These are phyloP conservation scores for Halichoerus grypus DNA, from an alignment of 2,113 vertebrate species.

Conservation along the genomic window DNA sequence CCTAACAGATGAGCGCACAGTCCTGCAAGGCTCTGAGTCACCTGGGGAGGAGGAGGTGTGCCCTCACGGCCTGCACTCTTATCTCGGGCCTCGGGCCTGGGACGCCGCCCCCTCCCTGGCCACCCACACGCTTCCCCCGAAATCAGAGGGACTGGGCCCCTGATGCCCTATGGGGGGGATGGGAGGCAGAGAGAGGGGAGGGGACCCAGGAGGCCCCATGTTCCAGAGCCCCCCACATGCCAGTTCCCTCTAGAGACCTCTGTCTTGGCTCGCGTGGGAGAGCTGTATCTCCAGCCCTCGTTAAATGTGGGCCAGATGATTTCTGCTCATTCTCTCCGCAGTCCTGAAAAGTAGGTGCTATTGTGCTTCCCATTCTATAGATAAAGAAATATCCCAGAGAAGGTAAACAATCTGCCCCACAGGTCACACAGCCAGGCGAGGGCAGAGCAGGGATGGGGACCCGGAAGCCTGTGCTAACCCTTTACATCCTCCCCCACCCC, in stretches of 20 bases:
- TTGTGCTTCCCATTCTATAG: not conserved
- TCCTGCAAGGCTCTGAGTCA: not conserved
- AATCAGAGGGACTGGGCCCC: not conserved
- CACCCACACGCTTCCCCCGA: not conserved
- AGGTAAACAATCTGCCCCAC: not conserved
- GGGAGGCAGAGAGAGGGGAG: not conserved
- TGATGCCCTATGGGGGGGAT: fast-evolving
- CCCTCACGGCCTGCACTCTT: not conserved
- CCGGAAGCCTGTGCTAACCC: fast-evolving
- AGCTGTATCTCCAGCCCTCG: too few relatives aligned
- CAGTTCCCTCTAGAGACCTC: not conserved
- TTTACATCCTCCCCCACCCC: not conserved
- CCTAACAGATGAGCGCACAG: not conserved
- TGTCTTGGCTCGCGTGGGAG: fast-evolving
- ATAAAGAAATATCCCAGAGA: not conserved
- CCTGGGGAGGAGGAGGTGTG: not conserved
- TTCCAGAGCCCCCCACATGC: not conserved
- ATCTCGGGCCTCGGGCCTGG: not conserved
- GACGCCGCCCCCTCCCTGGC: not conserved
- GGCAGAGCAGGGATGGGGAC: not conserved
- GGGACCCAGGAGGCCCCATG: not conserved
- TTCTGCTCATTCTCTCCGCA: not conserved
- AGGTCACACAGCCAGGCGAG: not conserved
- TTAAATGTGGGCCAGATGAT: fast-evolving
- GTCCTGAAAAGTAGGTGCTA: fast-evolving